Base-by-base conservation (phyloP, 2,797 vertebrate species). In the Melanotaenia trifasciata region DNA sequence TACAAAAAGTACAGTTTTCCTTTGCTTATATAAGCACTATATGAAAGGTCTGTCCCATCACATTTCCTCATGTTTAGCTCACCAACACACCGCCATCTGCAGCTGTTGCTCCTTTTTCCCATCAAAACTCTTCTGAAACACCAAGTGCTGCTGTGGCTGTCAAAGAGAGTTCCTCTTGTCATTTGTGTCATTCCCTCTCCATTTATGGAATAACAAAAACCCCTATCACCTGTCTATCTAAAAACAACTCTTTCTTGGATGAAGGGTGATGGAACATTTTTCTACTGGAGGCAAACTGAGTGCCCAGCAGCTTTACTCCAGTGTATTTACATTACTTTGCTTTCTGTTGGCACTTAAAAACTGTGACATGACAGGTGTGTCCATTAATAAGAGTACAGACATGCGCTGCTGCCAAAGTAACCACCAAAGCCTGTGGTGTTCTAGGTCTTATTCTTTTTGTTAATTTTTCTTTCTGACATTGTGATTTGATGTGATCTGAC, bases 181-280 rank as follows among this genome's bases (percentile, higher is more conserved):
- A 40, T 78, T 32, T 28, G 75, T 80, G 75, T 80, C 86, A 83
- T 90, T 90, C 79, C 82, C 58, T 51, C 60, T 74, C 59, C 47
- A 0, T 65, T 81, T 40, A 47, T 76, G 75, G 78, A 84, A 73
- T 61, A 30, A 62, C 66, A 58, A 11, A 5, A 81, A 82, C 50
- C 20, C 67, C 67, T 45, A 43, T 51, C 58, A n/a, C 35, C 70
- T 67, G 56, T 65, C 51, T 18, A 3, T 57, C 66, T 14, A 33
- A 64, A 57, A 24, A 47, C 50, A 50, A 22, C 38, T 26, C 26
- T 1, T 2, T 63, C 53, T 53, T 1, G 1, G 5, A 40, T 20
- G 16, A 36, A 40, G 63, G 33, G 56, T 24, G 28, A 56, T 10
- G 1, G 58, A 35, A 18, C 38, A 3, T 65, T 74, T 43, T 47